Percentiles rank a stretch among this genome's conserved stretches.
Conservation (phyloP, 2,797 vertebrate genomes). For the Pseudochirops corinnae region DNA sequence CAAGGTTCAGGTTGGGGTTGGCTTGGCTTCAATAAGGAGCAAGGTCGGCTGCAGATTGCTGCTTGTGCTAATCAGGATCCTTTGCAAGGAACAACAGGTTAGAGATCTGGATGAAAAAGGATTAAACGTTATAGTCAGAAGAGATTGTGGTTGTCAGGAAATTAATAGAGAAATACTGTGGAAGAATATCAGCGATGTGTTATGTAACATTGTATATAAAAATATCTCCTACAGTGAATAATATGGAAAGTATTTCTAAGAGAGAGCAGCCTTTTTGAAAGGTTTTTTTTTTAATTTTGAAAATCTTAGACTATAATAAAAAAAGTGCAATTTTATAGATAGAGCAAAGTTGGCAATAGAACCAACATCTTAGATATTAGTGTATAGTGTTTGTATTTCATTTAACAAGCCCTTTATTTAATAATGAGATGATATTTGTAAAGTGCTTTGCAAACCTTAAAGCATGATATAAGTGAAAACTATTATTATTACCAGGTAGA, state of each 20-base stretch:
- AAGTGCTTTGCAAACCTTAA: not conserved
- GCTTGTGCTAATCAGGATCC: constrained; percentile 98
- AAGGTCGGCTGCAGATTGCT: constrained; percentile 89
- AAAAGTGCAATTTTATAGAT: constrained; percentile 3
- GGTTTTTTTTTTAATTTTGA: not conserved
- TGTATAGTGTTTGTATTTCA: not conserved
- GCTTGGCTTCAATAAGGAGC: constrained; percentile 95
- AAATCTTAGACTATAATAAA: constrained; percentile 35
- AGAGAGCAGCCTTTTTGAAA: not conserved
- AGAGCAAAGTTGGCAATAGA: not conserved
- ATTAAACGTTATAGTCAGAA: not conserved
- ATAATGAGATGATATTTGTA: not conserved
- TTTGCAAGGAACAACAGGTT: constrained; percentile 96
- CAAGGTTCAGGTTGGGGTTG: constrained; percentile 99
- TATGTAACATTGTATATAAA: not conserved
- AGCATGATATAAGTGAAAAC: not conserved
- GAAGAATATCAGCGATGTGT: not conserved
- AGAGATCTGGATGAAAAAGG: constrained; percentile 49
- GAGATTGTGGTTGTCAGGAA: not conserved
- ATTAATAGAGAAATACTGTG: not conserved
- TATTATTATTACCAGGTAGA: not conserved
- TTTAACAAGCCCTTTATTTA: not conserved
- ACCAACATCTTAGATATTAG: not conserved
- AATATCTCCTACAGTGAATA: not conserved
- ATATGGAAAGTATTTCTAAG: not conserved